A percentile compares a stretch with the other conserved stretches of the same genome.
These are phyloP conservation scores for Halcyon badia DNA, from an alignment of 2,797 vertebrate species.

Conservation along the genomic window DNA sequence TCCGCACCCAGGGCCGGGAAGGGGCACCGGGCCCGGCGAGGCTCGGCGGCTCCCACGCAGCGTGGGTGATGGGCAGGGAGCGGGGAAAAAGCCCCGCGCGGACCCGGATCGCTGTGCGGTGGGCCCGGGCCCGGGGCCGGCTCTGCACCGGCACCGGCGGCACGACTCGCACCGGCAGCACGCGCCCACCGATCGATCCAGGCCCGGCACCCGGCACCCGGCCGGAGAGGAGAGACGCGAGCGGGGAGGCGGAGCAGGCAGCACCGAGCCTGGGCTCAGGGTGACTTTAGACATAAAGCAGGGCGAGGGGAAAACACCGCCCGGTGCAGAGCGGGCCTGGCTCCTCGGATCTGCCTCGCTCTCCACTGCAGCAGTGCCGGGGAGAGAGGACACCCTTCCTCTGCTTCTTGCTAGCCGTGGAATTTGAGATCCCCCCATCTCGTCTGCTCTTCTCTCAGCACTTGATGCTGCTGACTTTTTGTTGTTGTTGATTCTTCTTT, in stretches of 20 bases:
- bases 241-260: neutral
- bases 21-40: too few relatives aligned
- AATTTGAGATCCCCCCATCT: too few relatives aligned
- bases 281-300: neutral
- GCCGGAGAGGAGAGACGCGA: neutral
- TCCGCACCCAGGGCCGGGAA: too few relatives aligned
- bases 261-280: neutral
- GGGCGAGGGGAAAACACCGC: neutral
- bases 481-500: neutral
- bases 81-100: too few relatives aligned
- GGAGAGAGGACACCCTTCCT: neutral
- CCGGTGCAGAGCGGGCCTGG: accelerated
- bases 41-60: too few relatives aligned
- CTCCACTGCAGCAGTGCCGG: accelerated
- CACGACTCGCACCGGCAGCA: too few relatives aligned
- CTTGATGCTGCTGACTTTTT: neutral
- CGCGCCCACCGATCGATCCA: too few relatives aligned
- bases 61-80: too few relatives aligned
- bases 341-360: accelerated
- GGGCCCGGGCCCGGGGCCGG: too few relatives aligned
- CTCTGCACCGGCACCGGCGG: too few relatives aligned
- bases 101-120: too few relatives aligned
- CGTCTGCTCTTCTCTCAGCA: neutral
- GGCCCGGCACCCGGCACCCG: neutral
- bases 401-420: neutral